Evolutionary conservation across 2,113 vertebrate species (phyloP).

Genomic region (Mobula hypostoma): DNA sequence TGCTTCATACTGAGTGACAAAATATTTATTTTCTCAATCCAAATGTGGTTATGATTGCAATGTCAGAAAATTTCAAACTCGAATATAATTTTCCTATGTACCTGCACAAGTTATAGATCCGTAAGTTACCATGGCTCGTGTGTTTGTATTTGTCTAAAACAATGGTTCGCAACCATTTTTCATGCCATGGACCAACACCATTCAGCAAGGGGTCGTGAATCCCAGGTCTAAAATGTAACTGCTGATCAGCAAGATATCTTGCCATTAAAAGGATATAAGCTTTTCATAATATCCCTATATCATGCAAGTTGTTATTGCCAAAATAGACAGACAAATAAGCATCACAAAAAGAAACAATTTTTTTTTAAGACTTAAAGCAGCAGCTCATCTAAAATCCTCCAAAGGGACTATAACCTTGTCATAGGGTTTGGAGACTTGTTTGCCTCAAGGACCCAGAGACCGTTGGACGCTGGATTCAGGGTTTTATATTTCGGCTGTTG

Average conservation of each 20-base stretch:
- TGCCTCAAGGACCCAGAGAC: no score
- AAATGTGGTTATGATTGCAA: background rate
- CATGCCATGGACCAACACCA: no score
- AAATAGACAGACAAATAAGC: background rate
- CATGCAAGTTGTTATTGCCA: background rate
- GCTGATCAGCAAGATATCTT: background rate
- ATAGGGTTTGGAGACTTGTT: no score
- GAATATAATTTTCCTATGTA: background rate
- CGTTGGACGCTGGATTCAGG: no score
- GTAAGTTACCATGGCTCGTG: background rate
- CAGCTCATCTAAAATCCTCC: background rate
- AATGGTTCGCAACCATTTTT: no score
- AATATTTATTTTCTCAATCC: background rate
- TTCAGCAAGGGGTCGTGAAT: no score
- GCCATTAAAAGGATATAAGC: background rate
- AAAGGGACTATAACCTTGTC: no score
- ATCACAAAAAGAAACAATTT: background rate
- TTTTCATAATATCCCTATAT: background rate
- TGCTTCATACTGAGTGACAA: background rate
- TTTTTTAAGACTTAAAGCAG: background rate
- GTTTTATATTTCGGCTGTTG: no score
- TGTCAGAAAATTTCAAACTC: background rate
- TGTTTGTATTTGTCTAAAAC: background rate
- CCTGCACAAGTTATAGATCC: background rate
- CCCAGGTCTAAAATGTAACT: background rate